Percentiles rank a stretch among this genome's conserved stretches.
Evolutionary conservation across 2,888 invertebrate species (phyloP).

Genomic region (Thumatha senex): DNA sequence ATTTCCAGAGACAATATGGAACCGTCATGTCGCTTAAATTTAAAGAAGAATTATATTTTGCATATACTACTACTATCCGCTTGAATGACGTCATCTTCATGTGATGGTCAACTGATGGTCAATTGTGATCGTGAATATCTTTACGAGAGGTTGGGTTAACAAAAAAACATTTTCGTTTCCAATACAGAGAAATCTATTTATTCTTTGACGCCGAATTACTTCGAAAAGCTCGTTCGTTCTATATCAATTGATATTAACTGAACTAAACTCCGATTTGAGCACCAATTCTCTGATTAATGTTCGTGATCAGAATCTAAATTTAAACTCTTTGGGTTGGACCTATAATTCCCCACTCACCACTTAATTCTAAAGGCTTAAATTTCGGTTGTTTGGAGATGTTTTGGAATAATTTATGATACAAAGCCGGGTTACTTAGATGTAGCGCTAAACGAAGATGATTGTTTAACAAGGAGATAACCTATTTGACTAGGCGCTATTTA

Average conservation of each 20-base stretch:
- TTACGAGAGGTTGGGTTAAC: no score
- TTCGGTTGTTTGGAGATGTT: slow-evolving; percentile 1
- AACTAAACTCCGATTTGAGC: slow-evolving; percentile 1
- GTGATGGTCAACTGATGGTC: no score
- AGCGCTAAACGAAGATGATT: not conserved
- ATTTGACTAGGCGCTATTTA: not conserved
- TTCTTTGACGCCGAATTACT: not conserved
- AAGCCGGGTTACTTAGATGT: not conserved
- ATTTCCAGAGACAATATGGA: no score
- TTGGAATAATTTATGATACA: not conserved
- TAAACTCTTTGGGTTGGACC: slow-evolving; percentile 10
- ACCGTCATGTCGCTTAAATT: no score
- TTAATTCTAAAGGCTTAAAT: slow-evolving; percentile 9
- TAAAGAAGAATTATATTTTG: no score
- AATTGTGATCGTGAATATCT: no score
- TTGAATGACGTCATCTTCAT: no score
- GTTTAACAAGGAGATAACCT: not conserved
- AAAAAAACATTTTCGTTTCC: no score
- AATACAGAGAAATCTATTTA: no score
- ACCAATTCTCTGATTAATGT: slow-evolving; percentile 18
- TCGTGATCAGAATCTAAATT: slow-evolving; percentile 17
- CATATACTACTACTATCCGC: no score
- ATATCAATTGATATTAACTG: not conserved
- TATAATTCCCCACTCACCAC: slow-evolving; percentile 13
- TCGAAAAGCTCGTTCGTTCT: not conserved